Evolutionary conservation across 2,113 vertebrate genomes (phyloP), one percentile per base, ranked within the genome.

Genomic region (Pheucticus melanocephalus): DNA sequence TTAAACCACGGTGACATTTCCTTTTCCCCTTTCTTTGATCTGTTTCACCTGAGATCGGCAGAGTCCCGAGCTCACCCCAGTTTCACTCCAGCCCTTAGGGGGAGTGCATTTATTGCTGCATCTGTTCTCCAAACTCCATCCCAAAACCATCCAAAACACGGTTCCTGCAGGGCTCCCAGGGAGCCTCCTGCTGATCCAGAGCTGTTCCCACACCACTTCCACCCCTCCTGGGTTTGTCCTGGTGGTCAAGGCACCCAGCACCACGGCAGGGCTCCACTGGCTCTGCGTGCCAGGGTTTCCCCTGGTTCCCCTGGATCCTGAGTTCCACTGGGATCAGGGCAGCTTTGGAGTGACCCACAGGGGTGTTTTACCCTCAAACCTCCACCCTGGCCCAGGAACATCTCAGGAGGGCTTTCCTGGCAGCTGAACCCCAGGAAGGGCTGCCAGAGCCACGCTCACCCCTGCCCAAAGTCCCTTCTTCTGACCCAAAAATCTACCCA

Each of bases 261-360:
- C 10, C 71, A 9, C 68, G 3, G 39, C 68, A 6, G 83, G 86
- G 64, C 20, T n/a, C 17, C 56, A 3, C 1, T 73, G 12, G 66
- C 9, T 5, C 57, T 8, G 1, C 20, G 1, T 2, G 65, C 61
- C 53, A 4, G 22, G 19, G 1, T 10, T 48, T 5, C 66, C 79
- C 3, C 7, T 4, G 8, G 2, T 5, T 9, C 56, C 78, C 28
- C 0, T 0, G 50, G 44, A 23, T 17, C 12, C 13, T 33, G 86
- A 76, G 37, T 42, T 78, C 33, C 56, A 17, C 28, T 2, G 73
- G 81, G 81, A 63, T 61, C 40, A 0, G 89, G 86, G 92, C 80
- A 4, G 57, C 33, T 1, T 1, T 3, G 59, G 40, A 1, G 3
- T 1, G 11, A 7, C 33, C 66, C 45, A 2, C 8, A 0, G 7